Conservation (phyloP, 2,888 invertebrate genomes). For the Brenthis daphne region DNA sequence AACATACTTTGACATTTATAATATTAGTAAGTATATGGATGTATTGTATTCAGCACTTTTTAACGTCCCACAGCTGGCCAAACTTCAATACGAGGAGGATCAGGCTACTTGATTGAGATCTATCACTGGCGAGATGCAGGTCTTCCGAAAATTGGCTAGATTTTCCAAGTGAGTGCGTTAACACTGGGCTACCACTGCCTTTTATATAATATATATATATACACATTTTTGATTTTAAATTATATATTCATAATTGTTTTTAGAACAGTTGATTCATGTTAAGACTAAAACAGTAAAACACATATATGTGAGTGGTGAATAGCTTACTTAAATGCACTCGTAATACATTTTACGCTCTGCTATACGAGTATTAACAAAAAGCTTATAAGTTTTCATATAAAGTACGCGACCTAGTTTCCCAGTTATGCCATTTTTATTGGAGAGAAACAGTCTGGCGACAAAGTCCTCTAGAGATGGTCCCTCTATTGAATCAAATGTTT, state of each 20-base stretch:
- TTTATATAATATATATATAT: no score
- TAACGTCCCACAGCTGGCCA: no score
- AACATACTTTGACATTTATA: no score
- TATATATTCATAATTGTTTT: background rate
- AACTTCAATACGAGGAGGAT: no score
- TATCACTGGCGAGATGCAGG: no score
- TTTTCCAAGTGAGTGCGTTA: no score
- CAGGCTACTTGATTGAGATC: no score
- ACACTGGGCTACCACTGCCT: no score
- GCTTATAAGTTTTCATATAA: conserved; percentile 24
- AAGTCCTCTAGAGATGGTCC: conserved; percentile 26
- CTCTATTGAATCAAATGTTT: conserved; percentile 27
- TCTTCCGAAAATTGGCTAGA: no score
- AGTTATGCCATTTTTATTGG: conserved; percentile 26
- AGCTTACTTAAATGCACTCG: conserved; percentile 13
- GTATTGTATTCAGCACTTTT: no score
- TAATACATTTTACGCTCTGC: conserved; percentile 18
- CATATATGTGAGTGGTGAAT: conserved; percentile 1
- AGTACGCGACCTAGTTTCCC: conserved; percentile 27
- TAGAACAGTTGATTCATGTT: conserved; percentile 5
- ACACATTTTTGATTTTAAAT: background rate
- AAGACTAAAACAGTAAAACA: conserved; percentile 13
- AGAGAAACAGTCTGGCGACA: conserved; percentile 28
- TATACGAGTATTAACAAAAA: conserved; percentile 25
- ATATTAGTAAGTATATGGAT: no score